phyloP scores from a whole-genome alignment of 2,888 invertebrate species.

The Hemicrepidius hirtus region DNA sequence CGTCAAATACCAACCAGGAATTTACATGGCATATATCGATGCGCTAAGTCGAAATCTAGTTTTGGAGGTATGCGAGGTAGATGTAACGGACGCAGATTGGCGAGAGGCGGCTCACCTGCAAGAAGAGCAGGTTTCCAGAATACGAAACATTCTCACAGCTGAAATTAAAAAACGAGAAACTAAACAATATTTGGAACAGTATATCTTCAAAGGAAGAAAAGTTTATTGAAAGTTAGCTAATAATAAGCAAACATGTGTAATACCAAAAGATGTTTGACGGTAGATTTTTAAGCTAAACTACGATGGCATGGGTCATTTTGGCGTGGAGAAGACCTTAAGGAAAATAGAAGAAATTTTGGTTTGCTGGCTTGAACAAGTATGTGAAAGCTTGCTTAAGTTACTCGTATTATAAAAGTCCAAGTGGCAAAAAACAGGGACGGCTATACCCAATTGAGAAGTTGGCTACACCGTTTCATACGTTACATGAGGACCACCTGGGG shows the following conservation, averaged over 20 bases:
- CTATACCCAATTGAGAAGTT: too few species aligned
- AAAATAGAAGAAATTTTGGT: slow-evolving; percentile 37
- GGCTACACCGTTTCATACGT: slow-evolving; percentile 51
- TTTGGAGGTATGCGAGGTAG: too few species aligned
- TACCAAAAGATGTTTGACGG: slow-evolving; percentile 52
- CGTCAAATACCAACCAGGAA: too few species aligned
- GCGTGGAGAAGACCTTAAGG: slow-evolving; percentile 25
- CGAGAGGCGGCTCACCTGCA: too few species aligned
- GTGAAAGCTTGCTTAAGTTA: slow-evolving; percentile 38
- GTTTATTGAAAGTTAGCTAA: slow-evolving; percentile 50
- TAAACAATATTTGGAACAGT: slow-evolving; percentile 34
- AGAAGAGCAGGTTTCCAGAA: slow-evolving; percentile 18
- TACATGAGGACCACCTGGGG: slow-evolving; percentile 61
- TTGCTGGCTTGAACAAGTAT: slow-evolving; percentile 39
- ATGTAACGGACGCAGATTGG: too few species aligned
- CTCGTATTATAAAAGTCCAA: slow-evolving; percentile 30
- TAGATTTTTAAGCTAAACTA: slow-evolving; percentile 45
- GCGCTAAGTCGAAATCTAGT: too few species aligned
- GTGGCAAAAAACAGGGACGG: not conserved
- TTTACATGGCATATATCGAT: too few species aligned
- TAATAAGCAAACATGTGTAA: slow-evolving; percentile 51
- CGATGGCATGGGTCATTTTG: slow-evolving; percentile 38
- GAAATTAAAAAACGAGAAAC: slow-evolving; percentile 1
- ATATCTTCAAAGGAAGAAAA: slow-evolving; percentile 47
- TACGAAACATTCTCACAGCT: slow-evolving; percentile 10